Evolutionary conservation across 2,888 invertebrate genomes (phyloP), one percentile per base, ranked within the genome.

Genomic region (Andrena haemorrhoa): DNA sequence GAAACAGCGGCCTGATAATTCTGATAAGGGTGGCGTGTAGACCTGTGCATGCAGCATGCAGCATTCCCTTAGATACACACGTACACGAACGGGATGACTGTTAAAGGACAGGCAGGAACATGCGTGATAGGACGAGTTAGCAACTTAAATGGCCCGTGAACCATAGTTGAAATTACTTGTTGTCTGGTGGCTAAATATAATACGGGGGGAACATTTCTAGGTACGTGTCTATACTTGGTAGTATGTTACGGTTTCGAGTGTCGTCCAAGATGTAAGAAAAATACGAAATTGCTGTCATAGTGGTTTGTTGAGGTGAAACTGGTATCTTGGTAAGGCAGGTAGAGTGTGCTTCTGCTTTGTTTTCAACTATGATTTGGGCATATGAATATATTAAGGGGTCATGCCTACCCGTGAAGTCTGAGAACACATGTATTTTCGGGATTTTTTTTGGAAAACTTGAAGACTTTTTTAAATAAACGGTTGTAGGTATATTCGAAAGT

Each of bases 101-200:
- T 71, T 81, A 78, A 84, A 88, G 89, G 89, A 92, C 91, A 91
- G 92, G 92, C 89, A 91, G 89, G 89, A 92, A 89, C 89, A 90
- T 88, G 89, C 90, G 90, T 90, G 92, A 92, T 92, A 91, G 92
- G 89, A 90, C 89, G 88, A 93, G 92, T 93, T 92, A 83, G 82
- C 87, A 92, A 93, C 93, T 93, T 93, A 92, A 93, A 93, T 93
- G 93, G 92, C 76, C 89, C 92, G 91, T 92, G 90, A 92, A 93
- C 89, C 89, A 84, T 90, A 92, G 92, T 93, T 93, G 86, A 89
- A 92, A 93, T 93, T 93, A 92, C 92, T 93, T 93, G 91, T 91
- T 93, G 91, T 91, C 86, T 77, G 78, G 76, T 89, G 82, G 78
- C 72, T 87, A 87, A 84, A 88, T 88, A 88, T 89, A 89, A 88